Evolutionary conservation across 2,888 invertebrate genomes (phyloP), one percentile per base, ranked within the genome.

Genomic region (Luperina nickerlii): DNA sequence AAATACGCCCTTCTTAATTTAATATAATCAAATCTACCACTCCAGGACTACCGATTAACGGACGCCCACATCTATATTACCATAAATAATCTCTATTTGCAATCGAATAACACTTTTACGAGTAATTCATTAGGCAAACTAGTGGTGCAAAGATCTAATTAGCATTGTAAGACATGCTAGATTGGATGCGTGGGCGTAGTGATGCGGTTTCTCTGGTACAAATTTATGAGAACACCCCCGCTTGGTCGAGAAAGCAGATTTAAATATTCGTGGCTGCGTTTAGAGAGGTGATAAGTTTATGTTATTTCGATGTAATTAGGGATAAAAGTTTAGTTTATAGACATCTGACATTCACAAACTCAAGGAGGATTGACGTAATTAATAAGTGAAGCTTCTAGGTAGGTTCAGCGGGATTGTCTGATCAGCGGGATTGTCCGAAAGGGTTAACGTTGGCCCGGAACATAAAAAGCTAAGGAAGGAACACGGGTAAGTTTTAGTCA

Each of bases 41-140:
- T 62, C 57, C 45, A 32, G n/a, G 38, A 67, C 66, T 74, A 74
- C 62, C 77, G 86, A 86, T 83, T 80, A 78, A 83, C 42, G 32
- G 54, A 86, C 81, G 67, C 88, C 89, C 82, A 89, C 88, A 42
- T 48, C 45, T 45, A 32, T 71, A 86, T 85, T 82, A 76, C 75
- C 79, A 88, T 88, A 82, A 83, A 88, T 87, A 86, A 83, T 85
- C 84, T 81, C 87, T 73, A 84, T 86, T 79, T 79, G 84, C 89
- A 83, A 86, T 89, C 83, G 70, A 86, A 87, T 88, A 89, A 86
- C 85, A 90, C 90, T 92, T 94, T 94, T 93, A 94, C 93, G 92
- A 90, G 93, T 93, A 93, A 95, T 95, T 96, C 94, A 95, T 95
- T 95, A 95, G 90, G 90, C 90, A 90, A 90, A 91, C 92, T 91